A percentile compares a stretch with the other conserved stretches of the same genome.
Conservation (phyloP, 1,140 invertebrate genomes). For the Proales similis region DNA sequence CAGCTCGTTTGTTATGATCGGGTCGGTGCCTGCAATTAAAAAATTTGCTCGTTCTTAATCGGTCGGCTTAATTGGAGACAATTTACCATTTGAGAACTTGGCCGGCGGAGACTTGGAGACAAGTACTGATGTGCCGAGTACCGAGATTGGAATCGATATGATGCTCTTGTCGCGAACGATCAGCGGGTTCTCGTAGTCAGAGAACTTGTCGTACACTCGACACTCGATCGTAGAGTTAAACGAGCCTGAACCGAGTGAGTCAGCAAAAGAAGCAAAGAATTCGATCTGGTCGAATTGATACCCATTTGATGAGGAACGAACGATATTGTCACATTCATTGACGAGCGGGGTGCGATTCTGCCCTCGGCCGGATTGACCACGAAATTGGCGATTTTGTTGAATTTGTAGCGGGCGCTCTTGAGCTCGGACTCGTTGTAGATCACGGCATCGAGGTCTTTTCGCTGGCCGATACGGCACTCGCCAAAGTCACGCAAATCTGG, state of each 20-base stretch:
- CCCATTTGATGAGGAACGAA: constrained; percentile 52
- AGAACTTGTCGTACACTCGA: constrained; percentile 16
- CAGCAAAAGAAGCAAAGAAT: neutral
- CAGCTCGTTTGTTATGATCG: constrained; percentile 52
- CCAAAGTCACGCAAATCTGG: constrained; percentile 49
- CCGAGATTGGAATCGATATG: neutral
- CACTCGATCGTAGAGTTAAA: constrained; percentile 30
- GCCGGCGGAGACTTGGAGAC: neutral
- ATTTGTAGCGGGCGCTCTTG: constrained; percentile 46
- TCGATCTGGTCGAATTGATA: constrained; percentile 28
- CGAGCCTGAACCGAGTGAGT: neutral
- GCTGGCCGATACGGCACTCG: constrained; percentile 47
- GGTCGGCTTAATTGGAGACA: neutral
- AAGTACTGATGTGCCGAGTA: neutral
- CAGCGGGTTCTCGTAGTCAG: constrained; percentile 2
- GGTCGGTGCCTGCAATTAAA: constrained; percentile 46
- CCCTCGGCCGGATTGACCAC: constrained; percentile 46
- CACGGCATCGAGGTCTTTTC: constrained; percentile 45
- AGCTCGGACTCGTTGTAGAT: constrained; percentile 47
- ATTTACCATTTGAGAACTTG: constrained; percentile 12
- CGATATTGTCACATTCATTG: constrained; percentile 48
- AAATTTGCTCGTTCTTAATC: constrained; percentile 4
- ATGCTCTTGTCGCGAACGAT: constrained; percentile 24
- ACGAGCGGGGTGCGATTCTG: constrained; percentile 44
- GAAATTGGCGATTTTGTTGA: constrained; percentile 50